Evolutionary conservation across 2,888 invertebrate species (phyloP).

Genomic region (Drosophila rubida): DNA sequence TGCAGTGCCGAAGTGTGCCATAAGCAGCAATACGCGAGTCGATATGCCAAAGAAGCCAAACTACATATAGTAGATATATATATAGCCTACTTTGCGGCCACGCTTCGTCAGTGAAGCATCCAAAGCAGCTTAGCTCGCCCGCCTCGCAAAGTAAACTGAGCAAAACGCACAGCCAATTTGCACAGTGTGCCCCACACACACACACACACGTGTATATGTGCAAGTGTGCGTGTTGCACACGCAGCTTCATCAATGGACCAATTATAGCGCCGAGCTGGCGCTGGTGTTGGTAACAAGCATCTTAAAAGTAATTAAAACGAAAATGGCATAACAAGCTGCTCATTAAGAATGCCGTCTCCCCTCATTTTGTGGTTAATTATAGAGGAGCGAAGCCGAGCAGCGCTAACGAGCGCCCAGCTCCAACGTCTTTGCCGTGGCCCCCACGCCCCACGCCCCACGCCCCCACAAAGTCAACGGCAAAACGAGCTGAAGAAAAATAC

Average conservation of each 20-base stretch:
- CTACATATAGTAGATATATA: background rate
- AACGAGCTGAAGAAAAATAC: conserved; percentile 37
- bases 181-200: conserved; percentile 34
- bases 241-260: conserved; percentile 80
- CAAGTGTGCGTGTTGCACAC: background rate
- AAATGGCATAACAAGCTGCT: conserved; percentile 81
- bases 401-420: conserved; percentile 58
- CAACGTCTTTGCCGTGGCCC: conserved; percentile 1
- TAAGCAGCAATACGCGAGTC: background rate
- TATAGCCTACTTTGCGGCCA: conserved; percentile 40
- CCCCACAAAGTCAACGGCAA: conserved; percentile 33
- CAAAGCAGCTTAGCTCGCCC: conserved; percentile 35
- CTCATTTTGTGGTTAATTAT: conserved; percentile 83
- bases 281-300: conserved; percentile 71
- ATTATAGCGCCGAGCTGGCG: conserved; percentile 74
- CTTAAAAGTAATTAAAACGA: conserved; percentile 82
- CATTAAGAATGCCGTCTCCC: conserved; percentile 68
- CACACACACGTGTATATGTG: background rate
- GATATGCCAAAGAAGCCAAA: too few relatives aligned
- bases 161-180: conserved; percentile 42
- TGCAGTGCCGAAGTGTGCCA: background rate
- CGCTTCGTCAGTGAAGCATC: conserved; percentile 21
- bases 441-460: conserved; percentile 1
- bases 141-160: conserved; percentile 39
- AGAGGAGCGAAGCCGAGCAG: conserved; percentile 65